phyloP scores from a whole-genome alignment of 1,140 invertebrate species.

The Pogonomyrmex californicus region DNA sequence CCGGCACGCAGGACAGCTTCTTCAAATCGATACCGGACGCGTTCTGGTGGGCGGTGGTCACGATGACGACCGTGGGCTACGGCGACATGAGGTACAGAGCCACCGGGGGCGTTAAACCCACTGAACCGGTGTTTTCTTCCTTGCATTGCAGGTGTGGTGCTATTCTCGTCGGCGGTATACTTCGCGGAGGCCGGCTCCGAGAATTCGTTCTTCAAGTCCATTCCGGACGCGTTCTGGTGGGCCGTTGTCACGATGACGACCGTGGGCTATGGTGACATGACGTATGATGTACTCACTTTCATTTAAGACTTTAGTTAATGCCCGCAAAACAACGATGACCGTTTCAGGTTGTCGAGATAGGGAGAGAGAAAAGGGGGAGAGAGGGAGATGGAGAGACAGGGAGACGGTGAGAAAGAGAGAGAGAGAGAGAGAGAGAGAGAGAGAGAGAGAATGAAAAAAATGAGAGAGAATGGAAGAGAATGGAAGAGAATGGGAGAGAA shows the following conservation, averaged over 20 bases:
- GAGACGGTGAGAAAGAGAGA: background rate
- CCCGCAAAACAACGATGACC: slow-evolving; percentile 77
- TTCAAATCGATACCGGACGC: slow-evolving; percentile 99
- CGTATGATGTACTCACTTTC: slow-evolving; percentile 94
- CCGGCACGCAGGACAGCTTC: slow-evolving; percentile 98
- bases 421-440: background rate
- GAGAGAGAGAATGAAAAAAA: slow-evolving; percentile 1
- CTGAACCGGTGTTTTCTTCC: slow-evolving; percentile 85
- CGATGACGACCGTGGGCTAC: slow-evolving; percentile 99
- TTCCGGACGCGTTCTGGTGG: slow-evolving; percentile 99
- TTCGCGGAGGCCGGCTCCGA: slow-evolving; percentile 99
- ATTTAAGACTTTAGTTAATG: slow-evolving; percentile 89
- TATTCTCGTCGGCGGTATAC: slow-evolving; percentile 99
- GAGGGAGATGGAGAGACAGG: background rate
- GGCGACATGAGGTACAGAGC: slow-evolving; percentile 97
- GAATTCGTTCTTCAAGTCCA: slow-evolving; percentile 98
- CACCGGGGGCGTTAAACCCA: slow-evolving; percentile 84
- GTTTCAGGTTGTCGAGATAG: slow-evolving; percentile 23
- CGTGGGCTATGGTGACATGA: slow-evolving; percentile 99
- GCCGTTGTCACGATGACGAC: slow-evolving; percentile 93
- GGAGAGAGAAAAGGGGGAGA: background rate
- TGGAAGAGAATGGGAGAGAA: background rate
- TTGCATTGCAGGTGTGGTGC: slow-evolving; percentile 96
- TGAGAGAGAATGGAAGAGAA: background rate
- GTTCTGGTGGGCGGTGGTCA: slow-evolving; percentile 99